phyloP scores from a whole-genome alignment of 2,888 invertebrate species.

The Thelaira solivaga region DNA sequence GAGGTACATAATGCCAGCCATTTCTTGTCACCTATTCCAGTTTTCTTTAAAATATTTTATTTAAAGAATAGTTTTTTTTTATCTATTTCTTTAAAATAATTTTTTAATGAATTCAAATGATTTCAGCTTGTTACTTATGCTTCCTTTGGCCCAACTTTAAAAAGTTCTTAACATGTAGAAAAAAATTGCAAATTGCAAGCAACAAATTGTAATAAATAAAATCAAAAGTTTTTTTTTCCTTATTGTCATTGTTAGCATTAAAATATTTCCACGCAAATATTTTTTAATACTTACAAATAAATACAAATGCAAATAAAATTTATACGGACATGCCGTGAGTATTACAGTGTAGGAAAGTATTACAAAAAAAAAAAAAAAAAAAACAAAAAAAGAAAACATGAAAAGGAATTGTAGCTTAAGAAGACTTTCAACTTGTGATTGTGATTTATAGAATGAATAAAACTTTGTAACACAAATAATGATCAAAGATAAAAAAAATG shows the following conservation, averaged over 20 bases:
- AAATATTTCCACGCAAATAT: constrained; percentile 7
- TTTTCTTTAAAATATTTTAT: no score
- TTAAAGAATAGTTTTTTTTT: no score
- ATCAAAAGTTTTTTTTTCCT: background rate
- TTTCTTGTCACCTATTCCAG: no score
- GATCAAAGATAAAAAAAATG: constrained; percentile 35
- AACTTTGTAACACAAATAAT: constrained; percentile 38
- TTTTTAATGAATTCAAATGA: no score
- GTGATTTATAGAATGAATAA: constrained; percentile 64
- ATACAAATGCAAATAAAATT: constrained; percentile 30
- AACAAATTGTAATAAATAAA: background rate
- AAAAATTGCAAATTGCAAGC: background rate
- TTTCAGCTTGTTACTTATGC: no score
- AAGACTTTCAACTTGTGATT: constrained; percentile 55
- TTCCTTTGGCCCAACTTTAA: no score
- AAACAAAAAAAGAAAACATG: background rate
- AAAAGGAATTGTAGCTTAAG: constrained; percentile 14
- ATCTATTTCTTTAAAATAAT: no score
- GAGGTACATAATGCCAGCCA: no score
- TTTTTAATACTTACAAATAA: constrained; percentile 7
- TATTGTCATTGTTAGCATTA: background rate
- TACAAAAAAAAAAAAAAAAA: background rate
- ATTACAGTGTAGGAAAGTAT: background rate
- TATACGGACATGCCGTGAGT: background rate
- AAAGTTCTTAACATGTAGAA: no score